Base-by-base conservation (phyloP, 1,140 invertebrate genomes). In the Brachionus rubens region DNA sequence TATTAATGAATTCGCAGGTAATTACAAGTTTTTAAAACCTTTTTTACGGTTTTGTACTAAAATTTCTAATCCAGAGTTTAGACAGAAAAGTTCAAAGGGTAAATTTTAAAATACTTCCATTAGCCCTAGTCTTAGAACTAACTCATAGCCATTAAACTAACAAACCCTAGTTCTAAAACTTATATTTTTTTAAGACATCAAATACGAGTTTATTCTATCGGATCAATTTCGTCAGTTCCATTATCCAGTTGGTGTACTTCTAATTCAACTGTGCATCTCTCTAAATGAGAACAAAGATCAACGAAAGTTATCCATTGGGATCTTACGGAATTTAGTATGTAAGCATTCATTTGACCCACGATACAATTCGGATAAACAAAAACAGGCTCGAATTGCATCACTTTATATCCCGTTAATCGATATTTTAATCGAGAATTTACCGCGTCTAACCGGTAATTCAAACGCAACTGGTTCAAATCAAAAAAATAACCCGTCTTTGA, bases 261-360 rank as follows among this genome's bases (percentile, higher is more conserved):
- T 94, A 40, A 84, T 86, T 77, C 88, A 89, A 81, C 87, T 93
- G 0, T 88, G 89, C 80, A 87, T 89, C 19, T 91, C 92, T 0
- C 86, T 97, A 1, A 90, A 90, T 77, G 92, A 95, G 83, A 88
- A 91, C 4, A 86, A 88, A 3, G 89, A 91, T 77, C 90, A 94
- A 72, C 87, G 94, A 4, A 89, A 90, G 77, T 86, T 89, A 40
- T 91, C 93, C 0, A 87, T 97, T 72, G 84, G 85, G 24, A 90
- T 92, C 12, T 85, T 97, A 26, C 87, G 92, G 77, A 91, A 94
- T 84, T 83, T 95, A 76, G 85, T 97, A 52, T 92, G 92, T 0
- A 97, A 97, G 84, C 95, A 98, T 84, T 91, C 95, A 79, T 87
- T 93, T 80, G 95, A 98, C 84, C 91, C 93, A 81, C 86, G 94